Evolutionary conservation across 2,797 vertebrate species (phyloP).

Genomic region (Taenioides sp.): DNA sequence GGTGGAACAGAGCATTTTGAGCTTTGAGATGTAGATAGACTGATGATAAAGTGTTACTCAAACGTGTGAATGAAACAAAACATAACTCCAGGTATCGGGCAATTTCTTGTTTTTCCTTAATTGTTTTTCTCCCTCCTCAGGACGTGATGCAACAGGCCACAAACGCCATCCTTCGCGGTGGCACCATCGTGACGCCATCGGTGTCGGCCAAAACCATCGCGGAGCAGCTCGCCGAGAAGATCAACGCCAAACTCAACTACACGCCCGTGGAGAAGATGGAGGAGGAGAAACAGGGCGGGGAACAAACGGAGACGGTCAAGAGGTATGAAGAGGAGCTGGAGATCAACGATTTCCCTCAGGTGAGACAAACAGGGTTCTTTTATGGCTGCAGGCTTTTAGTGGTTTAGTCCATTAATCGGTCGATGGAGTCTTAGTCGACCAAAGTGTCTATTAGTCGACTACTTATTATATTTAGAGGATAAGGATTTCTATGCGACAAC

Average conservation of each 20-base stretch:
- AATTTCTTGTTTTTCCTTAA: no score
- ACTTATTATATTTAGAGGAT: no score
- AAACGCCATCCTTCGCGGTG: slow-evolving; percentile 93
- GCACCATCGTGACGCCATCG: slow-evolving; percentile 93
- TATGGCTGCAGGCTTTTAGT: no score
- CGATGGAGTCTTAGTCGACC: no score
- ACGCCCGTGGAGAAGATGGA: slow-evolving; percentile 98
- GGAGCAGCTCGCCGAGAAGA: slow-evolving; percentile 97
- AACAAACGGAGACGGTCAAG: slow-evolving; percentile 93
- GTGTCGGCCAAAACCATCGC: slow-evolving; percentile 98
- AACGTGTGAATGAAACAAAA: no score
- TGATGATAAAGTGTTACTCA: no score
- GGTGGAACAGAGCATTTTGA: no score
- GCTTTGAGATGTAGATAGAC: no score
- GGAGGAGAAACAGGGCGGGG: slow-evolving; percentile 93
- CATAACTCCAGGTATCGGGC: no score
- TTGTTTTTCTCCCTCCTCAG: slow-evolving; percentile 57
- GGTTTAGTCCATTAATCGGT: no score
- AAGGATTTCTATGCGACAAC: no score
- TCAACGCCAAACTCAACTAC: slow-evolving; percentile 99
- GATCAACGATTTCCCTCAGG: slow-evolving; percentile 99
- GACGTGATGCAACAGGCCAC: slow-evolving; percentile 99
- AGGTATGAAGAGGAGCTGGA: slow-evolving; percentile 98
- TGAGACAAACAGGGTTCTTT: slow-evolving; percentile 42
- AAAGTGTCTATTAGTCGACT: no score